Evolutionary conservation across 2,797 vertebrate species (phyloP).

Genomic region (Arctocebus calabarensis): DNA sequence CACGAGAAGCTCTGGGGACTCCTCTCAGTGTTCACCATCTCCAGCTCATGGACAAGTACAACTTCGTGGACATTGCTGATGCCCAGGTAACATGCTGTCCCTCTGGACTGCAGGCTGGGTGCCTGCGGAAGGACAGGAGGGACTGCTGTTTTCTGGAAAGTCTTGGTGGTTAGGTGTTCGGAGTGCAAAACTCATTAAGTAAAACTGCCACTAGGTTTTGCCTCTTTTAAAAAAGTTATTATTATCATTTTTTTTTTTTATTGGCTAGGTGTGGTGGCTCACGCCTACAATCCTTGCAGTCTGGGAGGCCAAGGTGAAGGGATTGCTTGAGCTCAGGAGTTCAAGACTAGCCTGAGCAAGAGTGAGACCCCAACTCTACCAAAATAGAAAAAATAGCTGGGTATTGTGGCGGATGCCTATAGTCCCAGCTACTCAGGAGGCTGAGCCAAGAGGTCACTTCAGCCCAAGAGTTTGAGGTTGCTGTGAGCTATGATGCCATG

Average conservation of each 20-base stretch:
- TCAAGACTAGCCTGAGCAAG: too few relatives aligned
- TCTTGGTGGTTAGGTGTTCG: background rate
- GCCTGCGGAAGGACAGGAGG: background rate
- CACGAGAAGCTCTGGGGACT: constrained; percentile 91
- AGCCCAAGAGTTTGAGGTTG: too few relatives aligned
- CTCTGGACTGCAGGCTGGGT: background rate
- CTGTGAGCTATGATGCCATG: too few relatives aligned
- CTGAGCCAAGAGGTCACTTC: too few relatives aligned
- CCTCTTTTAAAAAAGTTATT: background rate
- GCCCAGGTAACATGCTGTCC: constrained; percentile 86
- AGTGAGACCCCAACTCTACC: too few relatives aligned
- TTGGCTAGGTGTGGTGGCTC: too few relatives aligned
- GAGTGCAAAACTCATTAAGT: background rate
- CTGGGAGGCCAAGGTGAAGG: too few relatives aligned
- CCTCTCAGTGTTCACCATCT: constrained; percentile 92
- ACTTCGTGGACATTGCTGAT: constrained; percentile 85
- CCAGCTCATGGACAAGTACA: constrained; percentile 89
- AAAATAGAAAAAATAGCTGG: too few relatives aligned
- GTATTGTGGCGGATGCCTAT: too few relatives aligned
- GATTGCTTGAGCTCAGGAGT: too few relatives aligned
- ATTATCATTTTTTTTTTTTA: background rate
- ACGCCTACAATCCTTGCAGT: too few relatives aligned
- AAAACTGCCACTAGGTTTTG: background rate
- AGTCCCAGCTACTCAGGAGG: too few relatives aligned
- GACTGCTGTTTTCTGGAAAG: accelerated